Base-by-base conservation (phyloP, 2,113 vertebrate genomes). In the Anarhynchus alexandrinus region DNA sequence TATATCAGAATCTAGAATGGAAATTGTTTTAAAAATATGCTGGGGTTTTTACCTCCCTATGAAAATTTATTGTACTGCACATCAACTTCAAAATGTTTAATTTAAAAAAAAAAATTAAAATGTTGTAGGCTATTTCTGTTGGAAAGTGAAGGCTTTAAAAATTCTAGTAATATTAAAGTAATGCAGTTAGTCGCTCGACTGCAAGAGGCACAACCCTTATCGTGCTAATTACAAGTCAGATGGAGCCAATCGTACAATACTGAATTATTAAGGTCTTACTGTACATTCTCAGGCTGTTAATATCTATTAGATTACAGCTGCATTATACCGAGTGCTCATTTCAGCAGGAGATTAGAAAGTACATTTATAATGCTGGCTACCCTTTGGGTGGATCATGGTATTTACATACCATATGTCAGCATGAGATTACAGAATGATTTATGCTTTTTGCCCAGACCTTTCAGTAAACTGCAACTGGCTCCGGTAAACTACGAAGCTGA, bases 291-390 rank as follows among this genome's bases (percentile, higher is more conserved):
- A 83, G 81, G 82, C 85, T 95, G 89, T 57, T 96, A 95, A 82
- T 96, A 91, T 94, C 88, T 97, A 95, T 95, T 96, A 94, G 82
- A 94, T 88, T 95, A 95, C 88, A 95, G 77, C 88, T 86, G 91
- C 87, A 96, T 96, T 93, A 96, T 29, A 84, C 84, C n/a, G 72
- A 96, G 93, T 64, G 45, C 90, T 93, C 86, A 65, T 96, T 97
- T 95, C 82, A 97, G 92, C 81, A 96, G 81, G 71, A 92, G 94
- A 97, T 97, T 97, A 97, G 89, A 77, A 95, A 87, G 84, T 70
- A 65, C 77, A 81, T 90, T 94, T 76, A 80, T 82, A 92, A 92
- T 90, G 76, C 84, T 94, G 83, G 77, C 80, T 79, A 83, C 78
- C 81, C 93, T 94, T 94, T 55, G 87, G 86, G 78, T 93, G 82